Evolutionary conservation across 2,113 vertebrate genomes (phyloP), one percentile per base, ranked within the genome.

Genomic region (Neomonachus schauinslandi): DNA sequence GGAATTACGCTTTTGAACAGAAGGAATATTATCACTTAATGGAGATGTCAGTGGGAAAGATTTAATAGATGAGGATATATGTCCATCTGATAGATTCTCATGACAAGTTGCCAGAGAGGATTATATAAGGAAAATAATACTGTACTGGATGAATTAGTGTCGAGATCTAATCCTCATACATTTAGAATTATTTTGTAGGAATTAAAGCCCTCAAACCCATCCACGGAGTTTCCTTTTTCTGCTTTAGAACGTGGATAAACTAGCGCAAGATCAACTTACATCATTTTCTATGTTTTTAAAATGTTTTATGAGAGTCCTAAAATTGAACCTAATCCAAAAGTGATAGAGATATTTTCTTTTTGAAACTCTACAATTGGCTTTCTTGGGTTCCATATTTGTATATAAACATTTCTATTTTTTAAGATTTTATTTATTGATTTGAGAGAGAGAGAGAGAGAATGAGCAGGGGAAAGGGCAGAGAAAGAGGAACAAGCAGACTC

Each of bases 81-180:
- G 72, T 84, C 42, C 36, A 72, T 76, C 49, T 77, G 42, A 31
- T 42, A 82, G 42, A 81, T n/a, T 94, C 51, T 81, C n/a, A n/a
- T 33, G 61, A 88, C 36, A 69, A 86, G n/a, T 82, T 72, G 2
- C 36, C 39, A 31, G 21, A 39, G 22, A 87, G 9, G 5, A 81
- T 82, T 79, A 65, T 65, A 86, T 87, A n/a, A 74, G 39, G 49
- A 92, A 96, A 82, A 94, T 81, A 59, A 80, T 42, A 86, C 2
- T 71, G 26, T 22, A 33, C 12, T 77, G 39, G 59, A 63, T 87
- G 53, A 92, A 86, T 92, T 67, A 95, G 18, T 53, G 26, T 94
- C 91, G 65, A 87, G 26, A 82, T 65, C 31, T 94, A 71, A 4
- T 14, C 36, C 10, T 79, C 28, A 86, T 26, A 63, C 5, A 71